Conservation (phyloP, 2,888 invertebrate species). For the Drosophila ezoana region DNA sequence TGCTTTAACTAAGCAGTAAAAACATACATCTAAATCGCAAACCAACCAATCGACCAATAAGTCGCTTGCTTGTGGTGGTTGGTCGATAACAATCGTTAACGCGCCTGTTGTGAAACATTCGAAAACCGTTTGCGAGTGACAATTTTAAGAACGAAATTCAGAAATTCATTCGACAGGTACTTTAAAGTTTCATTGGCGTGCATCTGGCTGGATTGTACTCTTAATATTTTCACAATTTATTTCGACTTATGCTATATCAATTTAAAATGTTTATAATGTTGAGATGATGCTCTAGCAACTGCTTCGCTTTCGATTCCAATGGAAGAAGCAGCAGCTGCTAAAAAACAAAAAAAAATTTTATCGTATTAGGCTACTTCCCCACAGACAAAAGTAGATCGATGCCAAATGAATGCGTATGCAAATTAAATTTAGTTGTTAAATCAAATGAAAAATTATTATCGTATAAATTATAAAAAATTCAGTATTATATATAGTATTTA, state of each 20-base stretch:
- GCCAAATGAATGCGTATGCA: conserved; percentile 42
- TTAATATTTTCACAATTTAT: conserved; percentile 77
- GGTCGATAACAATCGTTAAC: conserved; percentile 1
- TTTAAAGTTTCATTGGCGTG: conserved; percentile 45
- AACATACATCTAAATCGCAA: not conserved
- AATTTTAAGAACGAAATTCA: conserved; percentile 8
- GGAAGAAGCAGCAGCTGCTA: conserved; percentile 24
- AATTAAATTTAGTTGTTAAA: conserved; percentile 59
- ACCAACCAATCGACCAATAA: not conserved
- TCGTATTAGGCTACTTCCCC: conserved; percentile 23
- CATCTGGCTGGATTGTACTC: conserved; percentile 50
- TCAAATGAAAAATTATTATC: conserved; percentile 74
- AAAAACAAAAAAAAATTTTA: conserved; percentile 10
- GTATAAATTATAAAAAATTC: conserved; percentile 78
- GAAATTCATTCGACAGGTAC: conserved; percentile 24
- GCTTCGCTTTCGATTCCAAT: conserved; percentile 25
- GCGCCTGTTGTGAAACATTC: conserved; percentile 11
- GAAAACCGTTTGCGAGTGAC: conserved; percentile 10
- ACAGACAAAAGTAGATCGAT: conserved; percentile 18
- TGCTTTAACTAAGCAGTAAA: not conserved
- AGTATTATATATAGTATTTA: conserved; percentile 68
- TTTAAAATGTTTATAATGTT: conserved; percentile 74
- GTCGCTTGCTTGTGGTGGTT: conserved; percentile 9
- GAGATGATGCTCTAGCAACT: conserved; percentile 54
- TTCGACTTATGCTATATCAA: conserved; percentile 70